phyloP scores from a whole-genome alignment of 2,888 invertebrate species.

The Pseudococcus jackbeardsleyi region DNA sequence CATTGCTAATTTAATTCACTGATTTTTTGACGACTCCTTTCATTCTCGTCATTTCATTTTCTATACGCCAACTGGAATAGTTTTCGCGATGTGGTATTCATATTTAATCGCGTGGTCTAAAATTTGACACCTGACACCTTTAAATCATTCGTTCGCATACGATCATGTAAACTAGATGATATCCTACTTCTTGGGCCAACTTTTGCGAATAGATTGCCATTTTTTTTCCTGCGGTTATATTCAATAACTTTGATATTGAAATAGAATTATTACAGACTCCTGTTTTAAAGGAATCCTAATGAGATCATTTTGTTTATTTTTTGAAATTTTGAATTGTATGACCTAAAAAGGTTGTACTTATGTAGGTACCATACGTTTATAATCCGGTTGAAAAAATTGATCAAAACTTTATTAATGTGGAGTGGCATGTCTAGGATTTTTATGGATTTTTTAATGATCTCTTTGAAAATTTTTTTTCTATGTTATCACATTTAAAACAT shows the following conservation, averaged over 20 bases:
- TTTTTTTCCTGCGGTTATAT: neutral
- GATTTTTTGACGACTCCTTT: slow-evolving; percentile 35
- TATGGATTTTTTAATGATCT: too few relatives aligned
- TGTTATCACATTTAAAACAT: too few relatives aligned
- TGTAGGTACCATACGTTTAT: too few relatives aligned
- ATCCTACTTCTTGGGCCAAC: neutral
- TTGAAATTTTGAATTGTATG: too few relatives aligned
- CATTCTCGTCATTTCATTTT: slow-evolving; percentile 27
- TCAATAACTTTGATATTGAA: neutral
- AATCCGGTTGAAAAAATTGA: too few relatives aligned
- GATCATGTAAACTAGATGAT: neutral
- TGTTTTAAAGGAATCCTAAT: neutral
- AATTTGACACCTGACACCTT: slow-evolving; percentile 10
- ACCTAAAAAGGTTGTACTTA: too few relatives aligned
- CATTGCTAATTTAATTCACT: slow-evolving; percentile 37
- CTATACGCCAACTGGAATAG: slow-evolving; percentile 13
- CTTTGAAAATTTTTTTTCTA: too few relatives aligned
- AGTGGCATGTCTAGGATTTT: too few relatives aligned
- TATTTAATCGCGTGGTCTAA: neutral
- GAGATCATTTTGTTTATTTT: too few relatives aligned
- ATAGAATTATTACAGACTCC: neutral
- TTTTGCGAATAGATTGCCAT: neutral
- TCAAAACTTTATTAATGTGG: too few relatives aligned
- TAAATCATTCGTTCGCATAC: neutral
- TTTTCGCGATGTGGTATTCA: slow-evolving; percentile 31